These are phyloP conservation scores for Eulemur albifrons DNA, from an alignment of 2,797 vertebrate genomes.

Conservation along the genomic window DNA sequence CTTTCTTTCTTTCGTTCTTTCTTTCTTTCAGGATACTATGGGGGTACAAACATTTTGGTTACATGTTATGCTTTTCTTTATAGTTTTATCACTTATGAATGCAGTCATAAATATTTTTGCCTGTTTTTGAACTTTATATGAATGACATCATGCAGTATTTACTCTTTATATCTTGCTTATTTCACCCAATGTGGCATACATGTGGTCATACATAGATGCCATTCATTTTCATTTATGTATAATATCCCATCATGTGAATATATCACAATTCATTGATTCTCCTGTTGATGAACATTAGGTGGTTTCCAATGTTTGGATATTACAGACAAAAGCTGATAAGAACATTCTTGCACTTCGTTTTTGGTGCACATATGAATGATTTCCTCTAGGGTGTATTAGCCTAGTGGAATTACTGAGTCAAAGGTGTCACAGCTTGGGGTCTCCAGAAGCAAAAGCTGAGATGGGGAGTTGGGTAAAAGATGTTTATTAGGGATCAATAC, in stretches of 20 bases:
- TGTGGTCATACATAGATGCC: background rate
- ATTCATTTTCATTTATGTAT: slow-evolving; percentile 35
- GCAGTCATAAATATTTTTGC: background rate
- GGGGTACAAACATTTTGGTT: too few relatives aligned
- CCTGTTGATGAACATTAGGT: background rate
- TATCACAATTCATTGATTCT: background rate
- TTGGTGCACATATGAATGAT: background rate
- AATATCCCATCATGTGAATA: slow-evolving; percentile 14
- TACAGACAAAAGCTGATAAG: slow-evolving; percentile 25
- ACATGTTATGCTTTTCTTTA: background rate
- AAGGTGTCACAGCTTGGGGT: background rate
- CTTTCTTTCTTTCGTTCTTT: background rate
- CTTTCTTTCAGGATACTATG: too few relatives aligned
- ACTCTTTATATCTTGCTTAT: slow-evolving; percentile 31
- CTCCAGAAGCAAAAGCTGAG: background rate
- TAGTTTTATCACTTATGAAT: slow-evolving; percentile 28
- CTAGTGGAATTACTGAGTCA: background rate
- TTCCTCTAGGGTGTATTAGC: slow-evolving; percentile 15
- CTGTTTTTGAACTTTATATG: background rate
- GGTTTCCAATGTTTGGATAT: background rate
- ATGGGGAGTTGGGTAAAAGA: background rate
- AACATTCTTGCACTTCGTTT: background rate
- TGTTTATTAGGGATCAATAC: background rate
- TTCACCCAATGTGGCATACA: background rate
- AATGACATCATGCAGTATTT: background rate